A percentile compares a stretch with the other conserved stretches of the same genome.
phyloP scores from a whole-genome alignment of 1,140 invertebrate genomes.

The Solenopsis fugax region DNA sequence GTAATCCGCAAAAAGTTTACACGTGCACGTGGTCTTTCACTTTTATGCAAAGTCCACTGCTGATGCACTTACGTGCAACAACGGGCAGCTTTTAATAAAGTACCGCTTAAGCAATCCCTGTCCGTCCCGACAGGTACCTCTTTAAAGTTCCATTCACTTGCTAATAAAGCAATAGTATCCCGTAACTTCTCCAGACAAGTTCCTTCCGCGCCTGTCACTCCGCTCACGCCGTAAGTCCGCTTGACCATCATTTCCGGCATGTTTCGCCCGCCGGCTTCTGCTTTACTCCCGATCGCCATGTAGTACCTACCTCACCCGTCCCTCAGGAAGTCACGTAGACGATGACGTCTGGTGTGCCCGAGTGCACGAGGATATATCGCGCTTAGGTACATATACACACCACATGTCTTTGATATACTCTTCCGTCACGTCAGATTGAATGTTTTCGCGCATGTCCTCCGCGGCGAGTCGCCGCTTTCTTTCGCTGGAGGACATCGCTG shows the following conservation, averaged over 20 bases:
- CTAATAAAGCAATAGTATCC: conserved; percentile 59
- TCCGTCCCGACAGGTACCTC: not conserved
- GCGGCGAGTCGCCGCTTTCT: not conserved
- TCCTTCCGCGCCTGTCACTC: conserved; percentile 56
- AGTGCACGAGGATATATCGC: conserved; percentile 15
- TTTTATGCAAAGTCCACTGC: not conserved
- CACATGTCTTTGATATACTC: conserved; percentile 47
- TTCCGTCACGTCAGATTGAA: conserved; percentile 39
- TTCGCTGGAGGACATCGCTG: not conserved
- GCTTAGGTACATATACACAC: not conserved
- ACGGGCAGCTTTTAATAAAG: conserved; percentile 9
- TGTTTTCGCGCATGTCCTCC: conserved; percentile 21
- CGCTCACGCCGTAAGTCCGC: conserved; percentile 28
- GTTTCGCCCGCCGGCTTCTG: conserved; percentile 33
- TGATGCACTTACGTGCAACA: not conserved
- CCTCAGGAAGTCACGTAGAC: conserved; percentile 52
- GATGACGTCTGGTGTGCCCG: conserved; percentile 33
- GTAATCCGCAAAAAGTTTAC: conserved; percentile 36
- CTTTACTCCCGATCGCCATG: conserved; percentile 56
- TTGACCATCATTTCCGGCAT: conserved; percentile 61
- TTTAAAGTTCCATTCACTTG: conserved; percentile 47
- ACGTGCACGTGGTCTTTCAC: not conserved
- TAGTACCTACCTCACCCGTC: conserved; percentile 26
- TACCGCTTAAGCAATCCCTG: conserved; percentile 18
- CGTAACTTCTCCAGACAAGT: conserved; percentile 52